Conservation (phyloP, 2,888 invertebrate genomes). For the Sarcophaga caerulescens region DNA sequence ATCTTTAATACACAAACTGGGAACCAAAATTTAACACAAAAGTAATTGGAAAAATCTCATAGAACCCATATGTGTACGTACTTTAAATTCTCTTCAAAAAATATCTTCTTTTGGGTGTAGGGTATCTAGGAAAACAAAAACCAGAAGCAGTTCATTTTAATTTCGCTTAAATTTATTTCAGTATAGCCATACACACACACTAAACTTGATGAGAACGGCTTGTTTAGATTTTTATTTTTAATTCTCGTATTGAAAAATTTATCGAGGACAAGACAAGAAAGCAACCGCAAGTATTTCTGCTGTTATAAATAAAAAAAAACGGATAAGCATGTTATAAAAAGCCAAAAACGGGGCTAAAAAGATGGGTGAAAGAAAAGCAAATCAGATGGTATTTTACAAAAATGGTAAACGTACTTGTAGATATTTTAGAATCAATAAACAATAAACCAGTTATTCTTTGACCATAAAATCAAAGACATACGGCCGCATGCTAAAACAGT, state of each 20-base stretch:
- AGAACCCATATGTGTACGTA: no score
- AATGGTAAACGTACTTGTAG: neutral
- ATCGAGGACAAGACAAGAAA: constrained; percentile 35
- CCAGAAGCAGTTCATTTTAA: neutral
- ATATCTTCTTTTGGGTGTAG: no score
- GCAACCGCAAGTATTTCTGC: neutral
- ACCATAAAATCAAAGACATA: no score
- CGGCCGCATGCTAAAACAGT: no score
- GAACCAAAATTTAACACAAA: no score
- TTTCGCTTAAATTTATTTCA: neutral
- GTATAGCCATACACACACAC: neutral
- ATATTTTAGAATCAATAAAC: neutral
- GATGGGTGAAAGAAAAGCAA: constrained; percentile 5
- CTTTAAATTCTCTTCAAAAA: no score
- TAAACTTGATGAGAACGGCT: neutral
- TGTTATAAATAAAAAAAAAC: neutral
- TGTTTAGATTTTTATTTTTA: neutral
- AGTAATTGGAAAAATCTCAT: no score
- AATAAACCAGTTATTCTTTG: constrained; percentile 13
- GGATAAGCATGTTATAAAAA: neutral
- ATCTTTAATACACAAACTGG: no score
- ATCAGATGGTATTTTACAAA: constrained; percentile 3
- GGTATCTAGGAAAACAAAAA: neutral
- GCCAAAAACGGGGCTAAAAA: constrained; percentile 33
- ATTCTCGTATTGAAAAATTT: neutral